Evolutionary conservation across 2,797 vertebrate species (phyloP).

Genomic region (Poeciliopsis gracilis): DNA sequence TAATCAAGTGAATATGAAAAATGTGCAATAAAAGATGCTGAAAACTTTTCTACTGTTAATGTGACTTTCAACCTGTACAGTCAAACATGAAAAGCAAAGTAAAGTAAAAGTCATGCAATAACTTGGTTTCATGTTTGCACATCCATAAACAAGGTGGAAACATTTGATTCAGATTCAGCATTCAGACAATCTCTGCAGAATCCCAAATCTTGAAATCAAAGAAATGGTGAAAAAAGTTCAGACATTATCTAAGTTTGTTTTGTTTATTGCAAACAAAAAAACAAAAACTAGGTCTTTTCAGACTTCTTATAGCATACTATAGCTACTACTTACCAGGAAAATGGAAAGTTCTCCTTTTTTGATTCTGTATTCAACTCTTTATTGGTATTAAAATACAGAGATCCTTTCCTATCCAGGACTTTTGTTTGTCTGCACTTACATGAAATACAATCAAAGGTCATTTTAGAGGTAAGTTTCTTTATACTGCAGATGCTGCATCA

Average conservation of each 20-base stretch:
- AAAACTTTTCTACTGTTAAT: not conserved
- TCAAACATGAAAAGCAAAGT: not conserved
- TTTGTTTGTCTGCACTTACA: not conserved
- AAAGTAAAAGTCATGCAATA: not conserved
- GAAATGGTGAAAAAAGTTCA: not conserved
- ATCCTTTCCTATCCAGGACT: not conserved
- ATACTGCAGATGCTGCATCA: not conserved
- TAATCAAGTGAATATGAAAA: not conserved
- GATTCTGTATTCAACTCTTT: not conserved
- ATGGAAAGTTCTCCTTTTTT: not conserved
- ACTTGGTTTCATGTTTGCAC: not conserved
- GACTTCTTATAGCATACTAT: not conserved
- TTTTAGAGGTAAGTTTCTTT: not conserved
- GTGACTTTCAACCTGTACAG: not conserved
- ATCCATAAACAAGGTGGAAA: not conserved
- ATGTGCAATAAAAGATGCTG: not conserved
- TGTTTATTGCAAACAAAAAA: not conserved
- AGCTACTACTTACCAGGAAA: not conserved
- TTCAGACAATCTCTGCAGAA: not conserved
- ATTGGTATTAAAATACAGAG: not conserved
- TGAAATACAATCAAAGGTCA: not conserved
- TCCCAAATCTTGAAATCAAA: not conserved
- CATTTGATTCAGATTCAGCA: not conserved
- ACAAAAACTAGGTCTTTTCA: not conserved
- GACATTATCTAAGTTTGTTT: not conserved